These are phyloP conservation scores for Bolinopsis microptera DNA, from an alignment of 37 sponge, comb jelly and placozoan species.

Conservation along the genomic window DNA sequence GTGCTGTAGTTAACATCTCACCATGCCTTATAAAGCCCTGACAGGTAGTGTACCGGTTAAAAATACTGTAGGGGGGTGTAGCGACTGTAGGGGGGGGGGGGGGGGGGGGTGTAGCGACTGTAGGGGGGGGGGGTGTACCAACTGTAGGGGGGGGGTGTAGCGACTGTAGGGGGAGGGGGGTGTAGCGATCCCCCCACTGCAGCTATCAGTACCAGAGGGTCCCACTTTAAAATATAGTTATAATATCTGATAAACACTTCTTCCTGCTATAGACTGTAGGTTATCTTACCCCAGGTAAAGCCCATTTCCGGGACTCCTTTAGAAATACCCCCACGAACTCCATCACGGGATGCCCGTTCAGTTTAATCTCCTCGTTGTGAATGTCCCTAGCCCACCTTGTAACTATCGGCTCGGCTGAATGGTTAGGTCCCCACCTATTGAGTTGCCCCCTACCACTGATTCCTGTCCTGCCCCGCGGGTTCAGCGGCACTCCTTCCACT, in stretches of 20 bases:
- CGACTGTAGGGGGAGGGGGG: too few relatives aligned
- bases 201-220: too few relatives aligned
- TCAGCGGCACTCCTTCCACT: slow-evolving; percentile 40
- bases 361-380: not conserved
- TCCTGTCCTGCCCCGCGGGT: slow-evolving; percentile 36
- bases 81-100: too few relatives aligned
- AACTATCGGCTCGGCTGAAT: slow-evolving; percentile 42
- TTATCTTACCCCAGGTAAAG: slow-evolving; percentile 50
- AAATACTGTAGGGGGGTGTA: too few relatives aligned
- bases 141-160: too few relatives aligned
- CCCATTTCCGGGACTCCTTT: slow-evolving; percentile 14
- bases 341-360: slow-evolving; percentile 27
- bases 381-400: slow-evolving; percentile 38
- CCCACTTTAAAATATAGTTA: too few relatives aligned
- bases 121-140: too few relatives aligned
- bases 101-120: too few relatives aligned
- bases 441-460: slow-evolving; percentile 20
- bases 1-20: slow-evolving; percentile 29
- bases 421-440: slow-evolving; percentile 56
- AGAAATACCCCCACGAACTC: slow-evolving; percentile 63
- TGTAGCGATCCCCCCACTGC: too few relatives aligned
- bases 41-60: too few relatives aligned
- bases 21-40: slow-evolving; percentile 52
- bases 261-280: too few relatives aligned
- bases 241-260: too few relatives aligned